These are phyloP conservation scores for Drosophila mayaguana DNA, from an alignment of 2,888 invertebrate genomes.

Conservation along the genomic window DNA sequence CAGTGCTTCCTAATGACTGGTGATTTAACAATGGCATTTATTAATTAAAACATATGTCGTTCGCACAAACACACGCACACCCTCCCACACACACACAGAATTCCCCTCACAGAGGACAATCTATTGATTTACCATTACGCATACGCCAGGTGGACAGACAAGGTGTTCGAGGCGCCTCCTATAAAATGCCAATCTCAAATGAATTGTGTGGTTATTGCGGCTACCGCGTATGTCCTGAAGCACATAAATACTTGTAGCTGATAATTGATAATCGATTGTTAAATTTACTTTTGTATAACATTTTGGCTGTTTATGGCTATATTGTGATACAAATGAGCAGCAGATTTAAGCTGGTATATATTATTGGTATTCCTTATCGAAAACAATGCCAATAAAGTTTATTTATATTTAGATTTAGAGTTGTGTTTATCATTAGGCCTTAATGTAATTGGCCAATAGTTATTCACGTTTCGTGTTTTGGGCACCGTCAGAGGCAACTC, in stretches of 20 bases:
- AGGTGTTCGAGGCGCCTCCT: background rate
- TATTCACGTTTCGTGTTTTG: background rate
- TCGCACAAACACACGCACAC: conserved; percentile 49
- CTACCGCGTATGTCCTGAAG: background rate
- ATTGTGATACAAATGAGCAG: background rate
- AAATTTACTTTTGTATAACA: too few relatives aligned
- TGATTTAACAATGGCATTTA: conserved; percentile 80
- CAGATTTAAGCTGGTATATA: too few relatives aligned
- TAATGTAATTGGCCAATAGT: conserved; percentile 5
- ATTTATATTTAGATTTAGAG: background rate
- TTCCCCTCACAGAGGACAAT: conserved; percentile 8
- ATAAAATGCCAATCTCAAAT: conserved; percentile 31
- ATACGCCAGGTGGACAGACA: conserved; percentile 54
- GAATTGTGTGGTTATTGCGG: conserved; percentile 33
- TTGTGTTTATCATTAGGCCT: background rate
- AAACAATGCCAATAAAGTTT: background rate
- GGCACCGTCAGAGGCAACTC: conserved; percentile 12
- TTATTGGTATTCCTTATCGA: background rate
- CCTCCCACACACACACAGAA: background rate
- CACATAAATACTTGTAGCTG: conserved; percentile 8
- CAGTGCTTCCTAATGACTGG: conserved; percentile 62
- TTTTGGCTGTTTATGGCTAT: background rate
- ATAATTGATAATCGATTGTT: conserved; percentile 17
- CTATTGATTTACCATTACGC: conserved; percentile 69
- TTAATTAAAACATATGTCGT: conserved; percentile 79